A percentile compares a stretch with the other conserved stretches of the same genome.
These are phyloP conservation scores for Anguilla rostrata DNA, from an alignment of 2,113 vertebrate species.

Conservation along the genomic window DNA sequence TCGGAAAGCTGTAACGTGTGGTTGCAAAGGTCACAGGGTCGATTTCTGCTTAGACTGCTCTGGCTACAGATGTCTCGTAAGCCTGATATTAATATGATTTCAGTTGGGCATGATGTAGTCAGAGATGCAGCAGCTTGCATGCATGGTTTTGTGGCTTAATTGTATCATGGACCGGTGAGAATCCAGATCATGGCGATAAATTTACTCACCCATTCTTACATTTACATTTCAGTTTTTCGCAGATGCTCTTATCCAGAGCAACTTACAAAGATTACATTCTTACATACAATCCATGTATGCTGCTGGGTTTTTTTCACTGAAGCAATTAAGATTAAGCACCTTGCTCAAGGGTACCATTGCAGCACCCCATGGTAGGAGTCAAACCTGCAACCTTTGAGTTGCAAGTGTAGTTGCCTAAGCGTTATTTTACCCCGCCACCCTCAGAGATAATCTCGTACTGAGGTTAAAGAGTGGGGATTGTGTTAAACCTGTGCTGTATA, in stretches of 20 bases:
- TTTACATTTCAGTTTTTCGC: no score
- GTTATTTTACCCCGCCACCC: no score
- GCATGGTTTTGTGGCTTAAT: background rate
- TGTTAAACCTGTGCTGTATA: background rate
- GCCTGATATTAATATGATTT: background rate
- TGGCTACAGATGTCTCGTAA: background rate
- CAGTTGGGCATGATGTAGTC: background rate
- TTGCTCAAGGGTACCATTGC: no score
- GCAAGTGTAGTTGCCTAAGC: no score
- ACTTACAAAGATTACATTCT: no score
- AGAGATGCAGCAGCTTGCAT: background rate
- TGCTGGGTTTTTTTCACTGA: no score
- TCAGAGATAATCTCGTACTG: no score
- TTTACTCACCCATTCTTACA: background rate
- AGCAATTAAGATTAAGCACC: no score
- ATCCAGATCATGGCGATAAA: background rate
- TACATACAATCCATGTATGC: no score
- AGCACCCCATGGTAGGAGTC: no score
- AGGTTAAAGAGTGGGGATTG: background rate
- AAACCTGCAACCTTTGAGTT: no score
- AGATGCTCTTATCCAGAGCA: no score
- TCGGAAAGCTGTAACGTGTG: background rate
- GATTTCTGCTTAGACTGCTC: background rate
- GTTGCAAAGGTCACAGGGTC: background rate
- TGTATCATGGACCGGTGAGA: background rate